These are phyloP conservation scores for Labroides dimidiatus DNA, from an alignment of 2,797 vertebrate species.

Conservation along the genomic window DNA sequence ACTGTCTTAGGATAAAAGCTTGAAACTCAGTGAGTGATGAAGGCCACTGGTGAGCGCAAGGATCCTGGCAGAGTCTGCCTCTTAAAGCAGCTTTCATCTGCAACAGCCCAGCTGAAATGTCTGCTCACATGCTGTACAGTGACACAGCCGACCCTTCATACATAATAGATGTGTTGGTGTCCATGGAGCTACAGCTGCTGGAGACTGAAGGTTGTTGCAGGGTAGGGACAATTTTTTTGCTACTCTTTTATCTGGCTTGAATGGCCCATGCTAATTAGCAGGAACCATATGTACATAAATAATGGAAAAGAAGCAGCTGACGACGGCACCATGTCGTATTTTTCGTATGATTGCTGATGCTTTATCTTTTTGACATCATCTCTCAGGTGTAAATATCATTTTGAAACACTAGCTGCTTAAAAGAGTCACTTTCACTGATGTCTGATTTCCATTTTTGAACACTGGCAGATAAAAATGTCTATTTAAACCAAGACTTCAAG, in stretches of 20 bases:
- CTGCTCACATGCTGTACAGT: conserved; percentile 43
- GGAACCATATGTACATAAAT: conserved; percentile 34
- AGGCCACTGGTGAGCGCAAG: conserved; percentile 28
- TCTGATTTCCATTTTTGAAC: neutral
- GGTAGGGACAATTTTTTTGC: conserved; percentile 30
- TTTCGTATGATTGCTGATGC: neutral
- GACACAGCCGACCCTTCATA: conserved; percentile 60
- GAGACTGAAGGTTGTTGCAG: conserved; percentile 34
- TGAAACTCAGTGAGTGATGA: conserved; percentile 10
- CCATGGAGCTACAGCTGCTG: conserved; percentile 54
- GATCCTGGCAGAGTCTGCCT: conserved; percentile 13
- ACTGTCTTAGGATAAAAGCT: neutral
- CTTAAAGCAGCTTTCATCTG: conserved; percentile 38
- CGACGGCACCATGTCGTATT: neutral
- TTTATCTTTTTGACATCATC: neutral
- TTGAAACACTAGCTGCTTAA: neutral
- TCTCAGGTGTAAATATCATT: neutral
- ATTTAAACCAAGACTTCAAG: conserved; percentile 4
- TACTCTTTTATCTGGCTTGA: conserved; percentile 56
- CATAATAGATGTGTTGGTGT: conserved; percentile 69
- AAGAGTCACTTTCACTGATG: neutral
- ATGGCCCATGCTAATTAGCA: conserved; percentile 48
- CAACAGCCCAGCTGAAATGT: conserved; percentile 27
- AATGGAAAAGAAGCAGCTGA: conserved; percentile 29
- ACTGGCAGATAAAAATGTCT: neutral